Base-by-base conservation (phyloP, 2,113 vertebrate species). In the Podarcis muralis region DNA sequence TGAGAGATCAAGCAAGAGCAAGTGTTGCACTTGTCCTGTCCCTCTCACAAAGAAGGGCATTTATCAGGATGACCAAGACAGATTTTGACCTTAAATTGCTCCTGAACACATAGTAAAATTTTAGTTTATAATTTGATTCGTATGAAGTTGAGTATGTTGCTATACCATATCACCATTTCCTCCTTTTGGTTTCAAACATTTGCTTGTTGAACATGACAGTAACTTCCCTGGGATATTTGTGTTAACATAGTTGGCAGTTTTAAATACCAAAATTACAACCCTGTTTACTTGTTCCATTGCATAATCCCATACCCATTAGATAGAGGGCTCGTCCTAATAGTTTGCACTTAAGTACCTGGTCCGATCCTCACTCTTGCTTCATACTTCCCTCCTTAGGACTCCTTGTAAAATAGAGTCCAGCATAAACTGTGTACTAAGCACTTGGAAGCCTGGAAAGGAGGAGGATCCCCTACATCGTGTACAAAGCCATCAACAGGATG, bases 381-480 rank as follows among this genome's bases (percentile, higher is more conserved):
- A 13, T 83, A 22, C 0, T 83, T 84, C 22, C 86, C 91, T 84
- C 94, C 88, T 91, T 93, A 99, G 99, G 96, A 99, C 98, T n/a
- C 98, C 99, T 0, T 98, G 98, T 96, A 99, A 99, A 94, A 99
- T 99, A 91, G 98, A 99, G 86, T 97, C 99, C 8, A 96, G 97
- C 53, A 97, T 99, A 95, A 99, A 97, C 95, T 91, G 87, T 0
- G 95, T 99, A 88, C 91, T 99, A 89, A 99, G 98, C 4, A 95
- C 97, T 25, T 97, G 98, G 81, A 99, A 98, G 88, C 98, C 97
- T 23, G 92, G 93, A 80, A 95, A 94, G 77, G 97, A 98, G 88
- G 97, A 98, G 91, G 98, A 98, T 79, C 98, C 98, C 0, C 92
- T 99, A 5, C 97, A 97, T 86, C 97, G 98, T 75, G 97, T 99